Base-by-base conservation (phyloP, 2,797 vertebrate genomes). In the Poecile montanus region DNA sequence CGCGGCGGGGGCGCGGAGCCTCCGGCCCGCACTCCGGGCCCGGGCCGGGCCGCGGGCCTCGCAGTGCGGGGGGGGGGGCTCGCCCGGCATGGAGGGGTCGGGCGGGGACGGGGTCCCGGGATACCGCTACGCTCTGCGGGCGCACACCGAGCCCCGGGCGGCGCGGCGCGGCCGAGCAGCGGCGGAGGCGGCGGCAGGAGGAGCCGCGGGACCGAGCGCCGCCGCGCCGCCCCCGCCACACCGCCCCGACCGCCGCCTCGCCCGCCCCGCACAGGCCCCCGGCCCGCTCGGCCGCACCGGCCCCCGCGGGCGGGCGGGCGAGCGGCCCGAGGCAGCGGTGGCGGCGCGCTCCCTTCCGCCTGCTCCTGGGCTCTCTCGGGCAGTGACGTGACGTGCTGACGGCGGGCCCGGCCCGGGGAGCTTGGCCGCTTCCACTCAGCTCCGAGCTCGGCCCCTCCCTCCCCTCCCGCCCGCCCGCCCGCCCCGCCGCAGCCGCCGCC, bases 341-440 rank as follows among this genome's bases (percentile, higher is more conserved):
- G 89, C 96, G 94, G 91, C 88, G 40, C 95, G 96, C 96, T 97
- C 88, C 97, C 98, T 98, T 99, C 98, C 99, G 99, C 98, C 98
- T 98, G 99, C 99, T 99, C 98, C 99, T 99, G 98, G 98, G 97
- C 94, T 97, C 98, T 98, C 97, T 98, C 97, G 97, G 98, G 98
- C 98, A 98, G 98, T 99, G 99, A 99, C 99, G 99, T 99, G 98
- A 98, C 96, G 98, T 98, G 98, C 98, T 99, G 99, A 99, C 99
- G 99, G 99, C 98, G 98, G 98, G 98, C 98, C 97, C 95, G 97
- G 97, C 97, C 97, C 98, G 98, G 98, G 98, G 98, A 98, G 98
- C 98, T 98, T 97, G 98, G 98, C 98, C 98, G 98, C 98, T 98
- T 98, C 96, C 98, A 98, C 97, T 98, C 98, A 98, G 98, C 98